Conservation (phyloP, 2,888 invertebrate species). For the Eupelmus urozonus region DNA sequence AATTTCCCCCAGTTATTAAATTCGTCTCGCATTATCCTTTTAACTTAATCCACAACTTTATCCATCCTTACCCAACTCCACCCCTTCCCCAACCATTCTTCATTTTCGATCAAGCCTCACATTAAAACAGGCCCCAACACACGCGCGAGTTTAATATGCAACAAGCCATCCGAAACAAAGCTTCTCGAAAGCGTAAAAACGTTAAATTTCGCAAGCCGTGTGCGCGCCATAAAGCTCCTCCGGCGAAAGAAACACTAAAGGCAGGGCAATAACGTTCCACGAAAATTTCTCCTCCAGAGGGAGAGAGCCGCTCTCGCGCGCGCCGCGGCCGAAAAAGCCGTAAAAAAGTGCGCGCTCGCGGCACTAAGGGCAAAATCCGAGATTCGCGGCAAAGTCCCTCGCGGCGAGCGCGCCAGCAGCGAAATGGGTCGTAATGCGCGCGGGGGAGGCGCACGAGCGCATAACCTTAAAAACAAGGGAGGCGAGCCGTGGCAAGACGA, state of each 20-base stretch:
- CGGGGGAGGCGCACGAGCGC: conserved; percentile 65
- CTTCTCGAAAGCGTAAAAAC: too few species aligned
- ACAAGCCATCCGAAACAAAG: too few species aligned
- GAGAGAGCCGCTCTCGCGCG: background rate
- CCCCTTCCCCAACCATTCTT: too few species aligned
- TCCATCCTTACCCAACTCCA: too few species aligned
- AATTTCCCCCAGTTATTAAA: too few species aligned
- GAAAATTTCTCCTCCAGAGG: conserved; percentile 24
- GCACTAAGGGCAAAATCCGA: conserved; percentile 67
- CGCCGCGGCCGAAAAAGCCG: conserved; percentile 38
- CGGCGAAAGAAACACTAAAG: background rate
- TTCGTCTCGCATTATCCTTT: too few species aligned
- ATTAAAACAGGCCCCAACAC: too few species aligned
- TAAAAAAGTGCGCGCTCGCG: conserved; percentile 51
- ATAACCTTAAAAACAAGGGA: conserved; percentile 74
- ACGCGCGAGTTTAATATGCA: too few species aligned
- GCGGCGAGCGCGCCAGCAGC: background rate
- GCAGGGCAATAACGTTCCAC: conserved; percentile 25
- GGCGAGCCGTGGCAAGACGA: conserved; percentile 32
- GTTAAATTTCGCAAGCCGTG: too few species aligned
- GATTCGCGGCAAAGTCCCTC: conserved; percentile 71
- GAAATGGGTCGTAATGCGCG: conserved; percentile 73
- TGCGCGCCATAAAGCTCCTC: too few species aligned
- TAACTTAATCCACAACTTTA: too few species aligned
- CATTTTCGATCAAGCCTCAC: too few species aligned